Conservation (phyloP, 2,113 vertebrate genomes). For the Globicephala melas region DNA sequence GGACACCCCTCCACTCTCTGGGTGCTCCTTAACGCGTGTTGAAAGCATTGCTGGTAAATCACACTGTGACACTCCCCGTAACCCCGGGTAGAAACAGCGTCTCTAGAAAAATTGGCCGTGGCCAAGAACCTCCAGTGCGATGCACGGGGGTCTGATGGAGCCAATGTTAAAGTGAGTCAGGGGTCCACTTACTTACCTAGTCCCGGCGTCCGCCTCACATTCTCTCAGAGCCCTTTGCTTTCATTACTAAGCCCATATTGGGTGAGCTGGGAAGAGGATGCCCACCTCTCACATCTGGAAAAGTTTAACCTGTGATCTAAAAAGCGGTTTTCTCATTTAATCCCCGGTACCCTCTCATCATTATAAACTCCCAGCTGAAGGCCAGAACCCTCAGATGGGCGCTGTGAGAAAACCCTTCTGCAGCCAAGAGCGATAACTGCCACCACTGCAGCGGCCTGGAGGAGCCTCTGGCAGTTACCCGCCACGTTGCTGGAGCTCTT, state of each 20-base stretch:
- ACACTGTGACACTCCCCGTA: constrained; percentile 24
- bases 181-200: constrained; percentile 59
- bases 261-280: constrained; percentile 46
- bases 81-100: constrained; percentile 62
- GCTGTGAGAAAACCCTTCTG: not conserved
- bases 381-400: not conserved
- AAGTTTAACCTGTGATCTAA: constrained; percentile 23
- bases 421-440: not conserved
- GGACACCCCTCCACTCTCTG: constrained; percentile 45
- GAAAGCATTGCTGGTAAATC: constrained; percentile 75
- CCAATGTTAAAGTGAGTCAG: constrained; percentile 56
- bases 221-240: constrained; percentile 67
- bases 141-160: constrained; percentile 49
- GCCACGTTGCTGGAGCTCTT: not conserved
- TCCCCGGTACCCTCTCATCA: not conserved
- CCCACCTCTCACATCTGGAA: constrained; percentile 47
- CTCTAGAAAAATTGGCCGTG: constrained; percentile 68
- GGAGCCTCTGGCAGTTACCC: not conserved
- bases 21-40: constrained; percentile 61
- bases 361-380: not conserved
- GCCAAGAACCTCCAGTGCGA: constrained; percentile 56
- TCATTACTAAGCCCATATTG: constrained; percentile 61
- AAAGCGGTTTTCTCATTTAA: constrained; percentile 25
- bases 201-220: constrained; percentile 57
- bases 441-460: not conserved